A percentile compares a stretch with the other conserved stretches of the same genome.
These are phyloP conservation scores for Epinephelus coioides DNA, from an alignment of 2,797 vertebrate genomes.

Conservation along the genomic window DNA sequence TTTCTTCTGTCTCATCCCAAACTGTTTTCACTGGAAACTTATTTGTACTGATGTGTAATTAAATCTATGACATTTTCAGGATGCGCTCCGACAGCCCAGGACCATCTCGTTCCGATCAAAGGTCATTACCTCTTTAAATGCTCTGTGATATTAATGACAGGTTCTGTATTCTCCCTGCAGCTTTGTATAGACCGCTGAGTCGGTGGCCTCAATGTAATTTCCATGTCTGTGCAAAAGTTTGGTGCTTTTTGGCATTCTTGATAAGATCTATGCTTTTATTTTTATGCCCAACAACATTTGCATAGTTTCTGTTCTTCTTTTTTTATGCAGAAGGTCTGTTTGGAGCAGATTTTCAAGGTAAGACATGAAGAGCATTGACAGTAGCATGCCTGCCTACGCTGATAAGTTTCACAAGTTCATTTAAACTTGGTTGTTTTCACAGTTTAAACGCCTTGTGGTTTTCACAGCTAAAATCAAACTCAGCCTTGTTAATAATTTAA, in stretches of 20 bases:
- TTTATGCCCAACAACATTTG: constrained; percentile 19
- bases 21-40: background rate
- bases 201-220: constrained; percentile 7
- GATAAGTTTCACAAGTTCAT: background rate
- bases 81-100: constrained; percentile 27
- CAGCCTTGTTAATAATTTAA: background rate
- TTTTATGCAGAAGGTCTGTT: constrained; percentile 19
- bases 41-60: background rate
- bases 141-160: background rate
- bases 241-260: background rate
- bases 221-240: background rate
- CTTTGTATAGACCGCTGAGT: background rate
- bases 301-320: constrained; percentile 65
- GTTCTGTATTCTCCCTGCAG: background rate
- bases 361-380: background rate
- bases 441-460: background rate
- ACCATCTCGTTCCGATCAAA: constrained; percentile 46
- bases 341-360: constrained; percentile 58
- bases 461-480: background rate
- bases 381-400: background rate
- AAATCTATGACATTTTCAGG: constrained; percentile 46
- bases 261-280: constrained; percentile 7
- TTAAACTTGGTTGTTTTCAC: background rate
- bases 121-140: constrained; percentile 14
- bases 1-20: background rate